Evolutionary conservation across 2,113 vertebrate genomes (phyloP).

Genomic region (Colius striatus): DNA sequence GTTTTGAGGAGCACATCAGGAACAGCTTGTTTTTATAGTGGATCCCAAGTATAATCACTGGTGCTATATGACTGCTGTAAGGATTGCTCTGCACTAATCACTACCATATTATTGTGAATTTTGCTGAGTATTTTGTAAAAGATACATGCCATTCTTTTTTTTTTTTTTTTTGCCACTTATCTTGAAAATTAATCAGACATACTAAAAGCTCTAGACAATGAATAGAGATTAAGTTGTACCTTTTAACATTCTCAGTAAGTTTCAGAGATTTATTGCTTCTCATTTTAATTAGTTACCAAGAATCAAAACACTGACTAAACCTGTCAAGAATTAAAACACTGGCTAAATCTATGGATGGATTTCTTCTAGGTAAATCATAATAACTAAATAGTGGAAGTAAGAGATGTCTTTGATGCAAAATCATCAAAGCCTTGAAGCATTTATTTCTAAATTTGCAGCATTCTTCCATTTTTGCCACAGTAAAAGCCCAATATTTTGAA

Average conservation of each 20-base stretch:
- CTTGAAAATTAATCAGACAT: constrained; percentile 26
- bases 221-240: constrained; percentile 2
- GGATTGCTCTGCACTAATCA: constrained; percentile 52
- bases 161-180: background rate
- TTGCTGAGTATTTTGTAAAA: constrained; percentile 30
- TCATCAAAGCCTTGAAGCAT: background rate
- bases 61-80: constrained; percentile 47
- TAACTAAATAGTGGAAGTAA: background rate
- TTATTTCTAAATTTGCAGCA: background rate
- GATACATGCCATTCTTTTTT: background rate
- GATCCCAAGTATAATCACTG: constrained; percentile 46
- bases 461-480: background rate
- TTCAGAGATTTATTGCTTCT: constrained; percentile 18
- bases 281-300: background rate
- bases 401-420: background rate
- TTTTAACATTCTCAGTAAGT: constrained; percentile 21
- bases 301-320: background rate
- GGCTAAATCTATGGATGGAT: constrained; percentile 20
- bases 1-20: constrained; percentile 66
- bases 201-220: constrained; percentile 16
- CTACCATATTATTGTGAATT: constrained; percentile 15
- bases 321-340: constrained; percentile 7
- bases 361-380: constrained; percentile 29
- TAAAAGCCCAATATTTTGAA: background rate
- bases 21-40: constrained; percentile 62